phyloP scores from a whole-genome alignment of 2,888 invertebrate genomes.

The Pammene aurita region DNA sequence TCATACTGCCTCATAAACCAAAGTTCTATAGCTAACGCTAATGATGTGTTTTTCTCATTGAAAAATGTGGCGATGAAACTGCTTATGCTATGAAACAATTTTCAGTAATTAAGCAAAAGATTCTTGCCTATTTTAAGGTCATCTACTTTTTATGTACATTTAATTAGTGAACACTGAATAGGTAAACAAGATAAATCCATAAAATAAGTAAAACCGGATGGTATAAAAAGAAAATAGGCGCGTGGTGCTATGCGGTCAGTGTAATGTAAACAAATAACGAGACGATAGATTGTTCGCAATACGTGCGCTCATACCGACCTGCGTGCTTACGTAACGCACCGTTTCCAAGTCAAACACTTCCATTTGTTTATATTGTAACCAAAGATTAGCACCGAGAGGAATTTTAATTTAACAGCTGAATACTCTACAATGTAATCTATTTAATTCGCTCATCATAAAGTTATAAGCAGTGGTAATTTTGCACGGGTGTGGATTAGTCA shows the following conservation, averaged over 20 bases:
- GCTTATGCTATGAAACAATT: too few relatives aligned
- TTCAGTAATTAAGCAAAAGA: too few relatives aligned
- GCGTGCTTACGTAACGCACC: slow-evolving; percentile 26
- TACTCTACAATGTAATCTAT: slow-evolving; percentile 29
- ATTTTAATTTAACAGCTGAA: slow-evolving; percentile 29
- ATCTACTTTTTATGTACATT: too few relatives aligned
- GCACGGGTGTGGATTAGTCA: slow-evolving; percentile 59
- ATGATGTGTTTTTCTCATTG: too few relatives aligned
- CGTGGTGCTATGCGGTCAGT: slow-evolving; percentile 46
- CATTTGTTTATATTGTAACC: slow-evolving; percentile 42
- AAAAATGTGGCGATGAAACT: too few relatives aligned
- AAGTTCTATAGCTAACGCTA: too few relatives aligned
- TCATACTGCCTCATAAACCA: too few relatives aligned
- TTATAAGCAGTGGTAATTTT: slow-evolving; percentile 25
- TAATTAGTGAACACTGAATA: too few relatives aligned
- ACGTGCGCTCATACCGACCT: slow-evolving; percentile 41
- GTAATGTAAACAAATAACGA: slow-evolving; percentile 55
- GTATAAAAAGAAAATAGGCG: slow-evolving; percentile 43
- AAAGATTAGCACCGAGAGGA: slow-evolving; percentile 32
- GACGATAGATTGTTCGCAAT: slow-evolving; percentile 61
- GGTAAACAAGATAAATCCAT: not conserved
- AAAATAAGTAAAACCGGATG: slow-evolving; percentile 10
- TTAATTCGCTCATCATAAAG: slow-evolving; percentile 27
- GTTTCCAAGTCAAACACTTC: slow-evolving; percentile 39
- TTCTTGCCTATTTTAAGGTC: too few relatives aligned